Conservation (phyloP, 1,140 invertebrate genomes). For the Melipona quadrifasciata region DNA sequence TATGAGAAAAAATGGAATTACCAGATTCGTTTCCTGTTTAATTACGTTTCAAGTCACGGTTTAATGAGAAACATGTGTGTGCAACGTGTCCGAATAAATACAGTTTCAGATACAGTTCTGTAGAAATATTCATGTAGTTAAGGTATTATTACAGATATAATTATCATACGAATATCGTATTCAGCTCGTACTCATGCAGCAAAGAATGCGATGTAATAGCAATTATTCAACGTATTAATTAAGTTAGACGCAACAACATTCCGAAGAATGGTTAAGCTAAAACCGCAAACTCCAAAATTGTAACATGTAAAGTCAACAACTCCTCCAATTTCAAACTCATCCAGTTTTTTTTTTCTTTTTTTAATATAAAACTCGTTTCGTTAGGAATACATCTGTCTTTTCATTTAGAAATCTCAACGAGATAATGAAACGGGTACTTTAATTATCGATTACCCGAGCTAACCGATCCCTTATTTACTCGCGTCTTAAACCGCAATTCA, state of each 20-base stretch:
- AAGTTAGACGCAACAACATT: neutral
- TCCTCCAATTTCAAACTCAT: neutral
- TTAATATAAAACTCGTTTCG: neutral
- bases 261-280: neutral
- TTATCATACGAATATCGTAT: too few relatives aligned
- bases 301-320: neutral
- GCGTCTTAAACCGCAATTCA: neutral
- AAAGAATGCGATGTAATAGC: neutral
- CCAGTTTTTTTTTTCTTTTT: neutral
- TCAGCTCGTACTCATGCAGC: neutral
- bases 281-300: neutral
- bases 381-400: neutral
- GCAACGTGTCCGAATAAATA: neutral
- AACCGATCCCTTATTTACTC: neutral
- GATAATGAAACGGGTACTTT: neutral
- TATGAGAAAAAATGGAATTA: too few relatives aligned
- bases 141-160: neutral
- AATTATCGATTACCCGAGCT: slow-evolving; percentile 3
- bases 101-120: neutral
- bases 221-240: neutral
- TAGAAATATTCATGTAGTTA: neutral
- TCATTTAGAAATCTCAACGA: neutral
- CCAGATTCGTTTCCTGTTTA: too few relatives aligned
- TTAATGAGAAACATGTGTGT: neutral
- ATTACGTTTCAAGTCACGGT: neutral